A percentile compares a stretch with the other conserved stretches of the same genome.
phyloP scores from a whole-genome alignment of 2,888 invertebrate species.

The Diploptera punctata region DNA sequence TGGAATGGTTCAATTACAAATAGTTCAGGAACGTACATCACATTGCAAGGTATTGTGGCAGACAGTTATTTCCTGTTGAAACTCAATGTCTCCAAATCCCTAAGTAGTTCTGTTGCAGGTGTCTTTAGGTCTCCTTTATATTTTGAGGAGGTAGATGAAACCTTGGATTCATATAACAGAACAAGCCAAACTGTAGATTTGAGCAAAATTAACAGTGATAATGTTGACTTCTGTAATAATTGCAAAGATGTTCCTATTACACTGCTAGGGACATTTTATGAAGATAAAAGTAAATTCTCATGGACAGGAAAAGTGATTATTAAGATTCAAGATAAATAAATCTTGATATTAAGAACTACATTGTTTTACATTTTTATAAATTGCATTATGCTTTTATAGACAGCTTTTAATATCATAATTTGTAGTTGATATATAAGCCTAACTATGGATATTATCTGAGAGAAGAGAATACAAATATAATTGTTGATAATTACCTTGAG shows the following conservation, averaged over 20 bases:
- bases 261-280: conserved; percentile 41
- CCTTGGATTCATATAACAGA: no score
- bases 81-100: background rate
- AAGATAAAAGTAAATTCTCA: conserved; percentile 39
- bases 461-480: no score
- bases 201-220: no score
- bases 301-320: conserved; percentile 30
- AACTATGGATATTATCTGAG: no score
- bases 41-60: background rate
- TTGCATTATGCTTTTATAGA: no score
- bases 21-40: background rate
- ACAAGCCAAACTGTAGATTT: no score
- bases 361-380: no score
- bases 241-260: conserved; percentile 32
- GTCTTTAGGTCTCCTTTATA: background rate
- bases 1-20: background rate
- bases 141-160: background rate
- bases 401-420: no score
- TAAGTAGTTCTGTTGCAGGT: background rate
- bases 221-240: no score
- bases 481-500: no score
- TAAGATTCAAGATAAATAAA: background rate
- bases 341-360: no score
- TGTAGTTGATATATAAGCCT: no score
- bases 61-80: background rate